These are phyloP conservation scores for Morpho achilles DNA, from an alignment of 2,888 invertebrate genomes.

Conservation along the genomic window DNA sequence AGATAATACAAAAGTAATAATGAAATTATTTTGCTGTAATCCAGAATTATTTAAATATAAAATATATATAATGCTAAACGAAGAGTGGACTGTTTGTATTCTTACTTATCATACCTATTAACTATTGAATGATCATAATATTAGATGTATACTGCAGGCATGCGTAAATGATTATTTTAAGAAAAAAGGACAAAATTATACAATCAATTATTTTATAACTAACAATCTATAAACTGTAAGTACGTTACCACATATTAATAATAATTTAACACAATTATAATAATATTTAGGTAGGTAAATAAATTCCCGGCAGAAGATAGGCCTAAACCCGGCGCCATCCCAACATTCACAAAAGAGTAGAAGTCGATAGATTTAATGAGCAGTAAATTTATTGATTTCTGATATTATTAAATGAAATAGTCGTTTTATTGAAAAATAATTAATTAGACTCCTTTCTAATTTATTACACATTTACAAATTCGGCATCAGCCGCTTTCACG, in stretches of 20 bases:
- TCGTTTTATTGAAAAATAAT: constrained; percentile 14
- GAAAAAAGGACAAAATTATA: background rate
- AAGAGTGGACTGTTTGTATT: too few species aligned
- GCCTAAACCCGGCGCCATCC: constrained; percentile 16
- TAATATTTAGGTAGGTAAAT: constrained; percentile 24
- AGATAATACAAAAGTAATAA: too few species aligned
- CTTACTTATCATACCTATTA: too few species aligned
- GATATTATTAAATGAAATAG: background rate
- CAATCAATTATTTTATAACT: background rate
- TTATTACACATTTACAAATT: constrained; percentile 60
- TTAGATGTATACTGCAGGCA: too few species aligned
- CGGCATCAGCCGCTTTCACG: constrained; percentile 66
- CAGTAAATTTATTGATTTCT: background rate
- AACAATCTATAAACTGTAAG: background rate
- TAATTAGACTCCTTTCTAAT: constrained; percentile 51
- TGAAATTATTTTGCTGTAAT: too few species aligned
- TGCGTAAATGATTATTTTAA: background rate
- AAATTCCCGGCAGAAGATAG: constrained; percentile 14
- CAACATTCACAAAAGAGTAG: background rate
- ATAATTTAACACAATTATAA: constrained; percentile 2
- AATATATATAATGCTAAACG: too few species aligned
- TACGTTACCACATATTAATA: background rate
- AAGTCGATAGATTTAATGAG: background rate
- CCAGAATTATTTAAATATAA: too few species aligned
- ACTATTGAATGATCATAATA: too few species aligned